Base-by-base conservation (phyloP, 1,140 invertebrate species). In the Sycophaga agraensis region DNA sequence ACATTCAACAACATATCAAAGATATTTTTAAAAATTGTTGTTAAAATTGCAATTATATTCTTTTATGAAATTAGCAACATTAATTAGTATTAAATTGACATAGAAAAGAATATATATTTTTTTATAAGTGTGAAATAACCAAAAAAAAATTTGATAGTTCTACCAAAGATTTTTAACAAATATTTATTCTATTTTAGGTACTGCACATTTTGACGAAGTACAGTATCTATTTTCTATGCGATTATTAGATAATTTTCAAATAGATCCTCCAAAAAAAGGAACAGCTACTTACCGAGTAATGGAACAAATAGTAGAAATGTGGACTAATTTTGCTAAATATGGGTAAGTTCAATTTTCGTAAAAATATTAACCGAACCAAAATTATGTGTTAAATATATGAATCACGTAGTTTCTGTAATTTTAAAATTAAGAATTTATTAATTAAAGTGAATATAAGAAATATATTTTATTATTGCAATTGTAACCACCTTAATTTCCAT, bases 321-420 rank as follows among this genome's bases (percentile, higher is more conserved):
- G 62, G 78, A 74, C 72, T 0, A 75, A 76, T 59, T 81, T 81
- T 68, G 76, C 76, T 2, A 78, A 72, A 66, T 69, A 68, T 54
- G 75, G 73, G 73, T 70, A 65, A 54, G 46, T 61, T 37, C 28
- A 2, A 26, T 26, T 12, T 26, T 24, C 4, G 8, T 9, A 3
- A 39, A 14, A 49, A 49, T 28, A 24, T 6, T 17, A 22, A 9
- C 8, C 22, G 43, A 24, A 46, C 2, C 5, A 16, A 2, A 31
- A 19, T 26, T 11, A 48, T 43, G 1, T 31, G 16, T 35, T 16
- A 1, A 34, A 34, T 16, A n/a, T 50, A 34, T 34, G n/a, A 50
- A 50, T 31, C 12, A n/a, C n/a, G n/a, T n/a, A n/a, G n/a, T n/a
- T n/a, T n/a, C n/a, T n/a, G n/a, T n/a, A n/a, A n/a, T n/a, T n/a